These are phyloP conservation scores for Machimus atricapillus DNA, from an alignment of 2,888 invertebrate genomes.

Conservation along the genomic window DNA sequence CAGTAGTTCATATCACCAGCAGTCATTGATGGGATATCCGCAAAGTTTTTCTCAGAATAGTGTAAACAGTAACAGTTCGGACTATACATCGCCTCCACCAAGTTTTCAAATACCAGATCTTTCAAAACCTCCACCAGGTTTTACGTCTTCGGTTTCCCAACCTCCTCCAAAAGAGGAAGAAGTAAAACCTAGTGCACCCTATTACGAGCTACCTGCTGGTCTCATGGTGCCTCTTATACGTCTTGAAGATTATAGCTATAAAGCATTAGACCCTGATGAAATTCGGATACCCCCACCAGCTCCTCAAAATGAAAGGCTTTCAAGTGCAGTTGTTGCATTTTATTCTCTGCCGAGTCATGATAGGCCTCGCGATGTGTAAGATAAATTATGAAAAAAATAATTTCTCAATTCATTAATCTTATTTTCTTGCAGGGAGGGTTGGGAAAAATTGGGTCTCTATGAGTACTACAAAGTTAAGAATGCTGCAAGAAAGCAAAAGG, in stretches of 20 bases:
- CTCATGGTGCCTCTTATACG: constrained; percentile 97
- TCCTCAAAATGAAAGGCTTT: constrained; percentile 90
- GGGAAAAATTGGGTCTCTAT: constrained; percentile 97
- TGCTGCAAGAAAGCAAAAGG: constrained; percentile 85
- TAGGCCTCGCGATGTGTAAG: constrained; percentile 88
- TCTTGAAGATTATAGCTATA: constrained; percentile 89
- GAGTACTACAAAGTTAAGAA: constrained; percentile 98
- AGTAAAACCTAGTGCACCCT: constrained; percentile 88
- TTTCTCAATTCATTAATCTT: background rate
- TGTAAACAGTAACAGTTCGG: constrained; percentile 57
- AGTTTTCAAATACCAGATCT: constrained; percentile 77
- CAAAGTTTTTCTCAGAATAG: constrained; percentile 42
- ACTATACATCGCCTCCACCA: constrained; percentile 66
- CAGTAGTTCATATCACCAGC: constrained; percentile 18
- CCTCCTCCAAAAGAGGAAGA: constrained; percentile 68
- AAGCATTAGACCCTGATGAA: constrained; percentile 85
- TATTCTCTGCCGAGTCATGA: constrained; percentile 95
- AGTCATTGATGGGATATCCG: background rate
- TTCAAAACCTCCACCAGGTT: constrained; percentile 87
- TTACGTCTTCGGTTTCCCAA: constrained; percentile 59
- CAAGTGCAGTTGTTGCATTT: constrained; percentile 95
- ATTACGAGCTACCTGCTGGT: constrained; percentile 96
- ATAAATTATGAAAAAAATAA: constrained; percentile 42
- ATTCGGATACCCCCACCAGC: constrained; percentile 94
- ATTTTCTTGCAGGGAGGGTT: constrained; percentile 79